Conservation (phyloP, 1,140 invertebrate species). For the Penaeus indicus region DNA sequence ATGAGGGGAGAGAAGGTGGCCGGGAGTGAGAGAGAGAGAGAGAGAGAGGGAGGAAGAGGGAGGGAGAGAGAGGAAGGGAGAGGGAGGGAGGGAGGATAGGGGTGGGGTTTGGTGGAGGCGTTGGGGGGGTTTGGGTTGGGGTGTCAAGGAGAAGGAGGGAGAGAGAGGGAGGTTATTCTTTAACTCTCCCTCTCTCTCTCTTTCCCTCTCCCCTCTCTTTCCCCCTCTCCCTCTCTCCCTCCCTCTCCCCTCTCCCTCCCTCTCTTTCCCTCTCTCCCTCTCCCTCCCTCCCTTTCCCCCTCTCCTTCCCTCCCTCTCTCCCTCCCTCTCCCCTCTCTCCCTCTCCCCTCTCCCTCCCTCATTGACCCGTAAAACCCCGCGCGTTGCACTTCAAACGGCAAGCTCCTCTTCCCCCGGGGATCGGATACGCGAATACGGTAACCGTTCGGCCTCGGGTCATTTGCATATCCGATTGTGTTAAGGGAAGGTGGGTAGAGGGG, state of each 20-base stretch:
- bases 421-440: no score
- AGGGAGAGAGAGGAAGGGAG: not conserved
- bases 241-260: not conserved
- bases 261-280: not conserved
- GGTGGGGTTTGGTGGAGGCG: not conserved
- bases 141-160: not conserved
- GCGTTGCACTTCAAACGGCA: no score
- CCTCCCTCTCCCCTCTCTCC: no score
- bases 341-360: no score
- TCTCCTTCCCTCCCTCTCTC: not conserved
- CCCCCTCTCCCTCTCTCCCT: not conserved
- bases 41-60: not conserved
- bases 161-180: slow-evolving; percentile 10
- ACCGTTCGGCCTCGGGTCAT: no score
- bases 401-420: no score
- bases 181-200: not conserved
- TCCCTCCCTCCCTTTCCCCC: not conserved
- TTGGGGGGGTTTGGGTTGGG: not conserved
- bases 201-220: not conserved
- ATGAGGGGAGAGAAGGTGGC: not conserved
- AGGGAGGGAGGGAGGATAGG: not conserved
- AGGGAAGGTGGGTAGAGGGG: no score
- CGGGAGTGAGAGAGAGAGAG: not conserved
- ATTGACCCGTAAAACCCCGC: no score
- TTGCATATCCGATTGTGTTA: no score